These are phyloP conservation scores for Periphyllus acericola DNA, from an alignment of 2,888 invertebrate species.

Conservation along the genomic window DNA sequence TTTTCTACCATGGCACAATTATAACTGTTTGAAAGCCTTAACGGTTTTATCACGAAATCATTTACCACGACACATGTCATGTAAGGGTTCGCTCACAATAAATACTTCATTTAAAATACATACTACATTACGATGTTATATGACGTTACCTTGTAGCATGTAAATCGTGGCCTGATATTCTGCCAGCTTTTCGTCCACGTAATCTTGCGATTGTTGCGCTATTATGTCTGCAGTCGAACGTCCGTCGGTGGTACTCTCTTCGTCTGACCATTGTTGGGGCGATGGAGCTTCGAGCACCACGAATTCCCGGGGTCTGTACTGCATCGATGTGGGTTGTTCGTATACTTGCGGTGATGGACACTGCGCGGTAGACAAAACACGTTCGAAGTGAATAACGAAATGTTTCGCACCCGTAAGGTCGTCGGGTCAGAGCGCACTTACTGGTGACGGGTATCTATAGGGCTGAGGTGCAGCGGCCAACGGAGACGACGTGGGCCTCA, in stretches of 20 bases:
- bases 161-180: conserved; percentile 93
- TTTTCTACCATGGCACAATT: too few relatives aligned
- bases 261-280: conserved; percentile 76
- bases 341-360: conserved; percentile 70
- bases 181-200: conserved; percentile 91
- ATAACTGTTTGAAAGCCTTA: neutral
- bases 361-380: conserved; percentile 67
- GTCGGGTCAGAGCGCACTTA: neutral
- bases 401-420: neutral
- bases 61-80: neutral
- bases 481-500: conserved; percentile 71
- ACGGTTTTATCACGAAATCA: neutral
- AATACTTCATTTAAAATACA: neutral
- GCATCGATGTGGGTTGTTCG: conserved; percentile 63
- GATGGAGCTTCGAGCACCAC: conserved; percentile 76
- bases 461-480: conserved; percentile 18
- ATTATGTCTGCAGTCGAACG: conserved; percentile 92
- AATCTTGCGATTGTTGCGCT: conserved; percentile 92
- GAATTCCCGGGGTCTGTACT: conserved; percentile 51
- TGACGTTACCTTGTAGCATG: conserved; percentile 83
- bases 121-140: neutral
- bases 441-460: conserved; percentile 43
- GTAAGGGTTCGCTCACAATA: neutral
- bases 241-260: conserved; percentile 73
- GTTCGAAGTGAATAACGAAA: neutral